phyloP scores from a whole-genome alignment of 2,113 vertebrate genomes.

The Carassius gibelio region DNA sequence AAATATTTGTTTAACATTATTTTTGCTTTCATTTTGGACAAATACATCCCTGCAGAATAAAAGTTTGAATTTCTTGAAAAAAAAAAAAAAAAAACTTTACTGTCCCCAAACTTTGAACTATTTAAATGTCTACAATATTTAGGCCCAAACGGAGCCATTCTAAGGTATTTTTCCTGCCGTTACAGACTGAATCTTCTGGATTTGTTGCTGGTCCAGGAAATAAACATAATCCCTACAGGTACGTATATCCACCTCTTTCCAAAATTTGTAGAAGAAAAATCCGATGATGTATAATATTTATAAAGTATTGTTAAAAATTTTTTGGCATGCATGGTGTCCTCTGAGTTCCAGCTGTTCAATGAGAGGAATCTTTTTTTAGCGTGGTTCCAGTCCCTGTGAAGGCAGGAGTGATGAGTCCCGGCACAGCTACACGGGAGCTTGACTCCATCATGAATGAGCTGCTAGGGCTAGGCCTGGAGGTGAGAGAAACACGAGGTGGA shows the following conservation, averaged over 20 bases:
- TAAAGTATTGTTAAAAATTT: not conserved
- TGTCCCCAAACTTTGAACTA: not conserved
- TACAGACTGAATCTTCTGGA: conserved; percentile 4
- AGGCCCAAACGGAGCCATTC: not conserved
- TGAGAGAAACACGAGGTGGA: conserved; percentile 44
- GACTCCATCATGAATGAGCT: conserved; percentile 73
- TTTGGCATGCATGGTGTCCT: not conserved
- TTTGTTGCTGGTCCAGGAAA: not conserved
- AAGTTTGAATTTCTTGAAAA: too few species aligned
- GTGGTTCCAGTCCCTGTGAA: conserved; percentile 59
- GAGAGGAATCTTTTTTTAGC: conserved; percentile 52
- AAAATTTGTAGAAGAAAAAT: not conserved
- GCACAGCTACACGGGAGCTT: conserved; percentile 70
- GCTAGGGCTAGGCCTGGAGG: conserved; percentile 64
- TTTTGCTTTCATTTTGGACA: too few species aligned
- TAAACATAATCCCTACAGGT: conserved; percentile 56
- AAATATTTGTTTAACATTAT: too few species aligned
- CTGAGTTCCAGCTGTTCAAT: not conserved
- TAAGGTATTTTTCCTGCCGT: not conserved
- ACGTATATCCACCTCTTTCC: not conserved
- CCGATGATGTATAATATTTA: too few species aligned
- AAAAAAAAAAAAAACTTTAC: not conserved
- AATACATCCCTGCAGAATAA: too few species aligned
- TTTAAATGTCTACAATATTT: not conserved
- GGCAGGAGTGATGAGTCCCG: conserved; percentile 36